Base-by-base conservation (phyloP, 2,797 vertebrate genomes). In the Iguana delicatissima region DNA sequence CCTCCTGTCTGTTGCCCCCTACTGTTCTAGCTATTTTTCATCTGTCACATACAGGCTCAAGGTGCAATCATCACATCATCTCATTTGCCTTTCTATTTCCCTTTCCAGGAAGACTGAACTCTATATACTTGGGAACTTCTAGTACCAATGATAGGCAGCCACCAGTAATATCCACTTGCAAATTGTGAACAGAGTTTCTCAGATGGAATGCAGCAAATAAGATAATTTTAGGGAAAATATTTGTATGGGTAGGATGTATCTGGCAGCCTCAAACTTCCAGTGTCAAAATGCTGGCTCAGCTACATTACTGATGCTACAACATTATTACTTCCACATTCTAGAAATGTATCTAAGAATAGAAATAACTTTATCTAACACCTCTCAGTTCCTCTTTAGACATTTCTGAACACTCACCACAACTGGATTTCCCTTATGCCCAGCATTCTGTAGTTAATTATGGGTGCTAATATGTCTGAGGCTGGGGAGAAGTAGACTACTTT, bases 371-470 rank as follows among this genome's bases (percentile, higher is more conserved):
- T 29, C 1, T 7, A 46, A 14, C 81, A 59, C 18, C 46, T 55
- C 59, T 50, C n/a, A 55, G 59, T 91, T 80, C 62, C 64, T 80
- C 81, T 84, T 88, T 29, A 59, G 29, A 8, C 10, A 79, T 72
- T 81, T 83, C 22, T 20, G 16, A 72, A 13, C 8, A 62, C 14
- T 50, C 64, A 76, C 38, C 22, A 90, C 12, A 59, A 62, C 22
- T 35, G 6, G 32, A n/a, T 14, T 85, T 89, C 18, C 2, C 62
- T n/a, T 4, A 32, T 59, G 52, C 12, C 1, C 55, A 12, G 18
- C 57, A 38, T 79, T 85, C 14, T 32, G 7, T 5, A 52, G 22
- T 24, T 26, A 6, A 35, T n/a, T 89, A 46, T 77, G 5, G 8
- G 29, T n/a, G 6, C 10, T 62, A 64, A 84, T 57, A 1, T 57